Evolutionary conservation across 2,113 vertebrate species (phyloP), one percentile per base, ranked within the genome.

Genomic region (Beaufortia kweichowensis): DNA sequence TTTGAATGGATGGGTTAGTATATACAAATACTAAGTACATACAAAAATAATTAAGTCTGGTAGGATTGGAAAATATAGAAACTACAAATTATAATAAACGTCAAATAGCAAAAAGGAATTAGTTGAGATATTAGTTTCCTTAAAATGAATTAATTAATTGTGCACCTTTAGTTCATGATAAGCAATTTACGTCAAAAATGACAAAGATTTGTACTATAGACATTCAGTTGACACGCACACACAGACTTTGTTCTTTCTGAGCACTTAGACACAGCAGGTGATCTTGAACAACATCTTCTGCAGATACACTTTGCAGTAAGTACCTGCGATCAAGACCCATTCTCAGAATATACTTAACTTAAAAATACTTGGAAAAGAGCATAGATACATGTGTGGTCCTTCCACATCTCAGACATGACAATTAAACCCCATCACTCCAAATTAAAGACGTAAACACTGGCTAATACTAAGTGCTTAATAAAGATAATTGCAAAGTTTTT

Each of bases 261-360:
- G 10, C 71, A n/a, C n/a, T n/a, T n/a, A n/a, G n/a, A n/a, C n/a
- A 63, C 73, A 79, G 74, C 63, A 57, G 74, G 55, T 35, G 57
- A 46, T 72, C 55, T 73, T 82, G 72, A 73, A 65, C 12, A 69
- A 65, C 75, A 79, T 78, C 43, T 62, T 67, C 68, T 57, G 12
- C 43, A 50, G 74, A 77, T 62, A 77, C 60, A 41, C 11, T 60
- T 43, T 41, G n/a, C 17, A 17, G 60, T 26, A 46, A 43, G 50
- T 26, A 60, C 57, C 21, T 43, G 10, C 31, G 41, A 61, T 53
- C 24, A 43, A 70, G 21, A 77, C 33, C n/a, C 55, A 4, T 24
- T 43, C 41, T 57, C 7, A 48, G 41, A 39, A 39, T 6, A n/a
- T 48, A n/a, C n/a, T n/a, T n/a, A 17, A 64, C 10, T 67, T 67